A percentile compares a stretch with the other conserved stretches of the same genome.
Evolutionary conservation across 2,797 vertebrate species (phyloP).

Genomic region (Tolypeutes matacus): DNA sequence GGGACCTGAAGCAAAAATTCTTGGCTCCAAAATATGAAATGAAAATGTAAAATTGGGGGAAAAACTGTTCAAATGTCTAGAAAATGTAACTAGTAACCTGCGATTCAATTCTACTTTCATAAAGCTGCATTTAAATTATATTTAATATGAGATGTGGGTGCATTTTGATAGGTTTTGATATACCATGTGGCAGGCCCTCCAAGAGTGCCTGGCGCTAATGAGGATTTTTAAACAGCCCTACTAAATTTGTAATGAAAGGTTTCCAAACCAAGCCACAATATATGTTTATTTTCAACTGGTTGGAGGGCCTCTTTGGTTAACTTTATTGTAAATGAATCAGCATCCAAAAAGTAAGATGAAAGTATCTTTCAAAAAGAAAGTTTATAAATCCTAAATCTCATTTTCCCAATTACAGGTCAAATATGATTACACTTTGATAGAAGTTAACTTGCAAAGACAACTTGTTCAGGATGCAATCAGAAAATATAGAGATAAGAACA

Average conservation of each 20-base stretch:
- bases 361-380: conserved; percentile 58
- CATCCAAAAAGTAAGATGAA: conserved; percentile 56
- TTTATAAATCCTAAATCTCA: conserved; percentile 35
- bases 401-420: conserved; percentile 68
- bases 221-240: background rate
- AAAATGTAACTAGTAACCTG: background rate
- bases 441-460: conserved; percentile 21
- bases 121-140: conserved; percentile 30
- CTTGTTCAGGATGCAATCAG: conserved; percentile 49
- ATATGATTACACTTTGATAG: conserved; percentile 61
- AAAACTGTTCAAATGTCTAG: background rate
- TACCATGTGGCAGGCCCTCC: background rate
- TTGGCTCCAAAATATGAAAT: conserved; percentile 43
- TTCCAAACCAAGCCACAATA: conserved; percentile 40
- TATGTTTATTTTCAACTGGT: conserved; percentile 48
- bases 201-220: background rate
- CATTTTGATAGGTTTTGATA: conserved; percentile 47
- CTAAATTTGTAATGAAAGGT: conserved; percentile 72
- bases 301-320: conserved; percentile 34
- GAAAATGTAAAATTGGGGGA: conserved; percentile 10
- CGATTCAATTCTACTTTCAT: conserved; percentile 16
- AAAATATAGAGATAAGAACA: conserved; percentile 37
- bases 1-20: background rate
- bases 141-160: conserved; percentile 3
- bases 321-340: conserved; percentile 53